Base-by-base conservation (phyloP, 2,113 vertebrate species). In the Vulpes lagopus region DNA sequence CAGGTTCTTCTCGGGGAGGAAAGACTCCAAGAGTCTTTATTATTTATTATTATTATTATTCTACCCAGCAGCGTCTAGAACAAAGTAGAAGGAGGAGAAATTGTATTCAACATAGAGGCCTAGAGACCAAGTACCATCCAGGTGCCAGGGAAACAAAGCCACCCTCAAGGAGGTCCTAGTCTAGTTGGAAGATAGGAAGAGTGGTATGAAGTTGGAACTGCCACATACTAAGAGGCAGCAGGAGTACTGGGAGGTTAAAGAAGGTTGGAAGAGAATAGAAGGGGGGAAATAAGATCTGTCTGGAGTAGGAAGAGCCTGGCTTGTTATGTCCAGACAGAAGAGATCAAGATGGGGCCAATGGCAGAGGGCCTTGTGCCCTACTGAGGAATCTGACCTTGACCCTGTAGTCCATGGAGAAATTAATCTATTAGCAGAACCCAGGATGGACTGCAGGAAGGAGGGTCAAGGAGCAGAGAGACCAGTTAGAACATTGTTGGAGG, bases 321-420 rank as follows among this genome's bases (percentile, higher is more conserved):
- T 79, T 64, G 60, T 5, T 51, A 22, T 95, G 35, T 90, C 69
- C 74, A 95, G 51, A 91, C 92, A 85, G 65, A 91, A 85, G 65
- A 25, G n/a, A 30, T 55, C 49, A 76, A 88, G 22, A n/a, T 86
- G n/a, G 60, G 49, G 27, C n/a, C 53, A 7, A 4, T 69, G 76
- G 30, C 57, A 90, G 20, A n/a, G 16, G 30, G 20, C 82, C 43
- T 84, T 89, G 38, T 87, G 12, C 25, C 81, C 69, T 35, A 30
- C 15, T 38, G 22, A 85, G 76, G 71, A 91, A 17, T 67, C 57
- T 71, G 38, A 78, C 82, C 88, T 57, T 81, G 51, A 89, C 15
- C 55, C 22, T 27, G 0, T 55, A 60, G 76, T 51, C 73, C 10
- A 1, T 76, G 49, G 76, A 85, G 38, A 80, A 93, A 55, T 88